Evolutionary conservation across 2,888 invertebrate genomes (phyloP), one percentile per base, ranked within the genome.

Genomic region (Sepiola atlantica): DNA sequence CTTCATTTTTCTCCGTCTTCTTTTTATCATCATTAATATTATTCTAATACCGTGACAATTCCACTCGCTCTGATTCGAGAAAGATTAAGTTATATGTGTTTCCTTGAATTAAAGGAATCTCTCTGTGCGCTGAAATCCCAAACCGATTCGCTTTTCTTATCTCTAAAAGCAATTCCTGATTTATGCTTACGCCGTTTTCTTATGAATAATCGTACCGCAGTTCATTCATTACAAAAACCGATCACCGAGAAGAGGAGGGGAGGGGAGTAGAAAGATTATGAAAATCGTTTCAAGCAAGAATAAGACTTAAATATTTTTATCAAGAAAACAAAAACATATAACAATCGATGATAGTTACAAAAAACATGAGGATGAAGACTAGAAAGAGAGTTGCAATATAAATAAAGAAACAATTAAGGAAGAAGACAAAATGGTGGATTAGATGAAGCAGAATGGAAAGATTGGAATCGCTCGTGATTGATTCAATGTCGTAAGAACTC

Each of bases 241-340:
- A 77, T n/a, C 1, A 14, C n/a, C 3, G 12, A 0, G 77, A 2
- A 0, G 18, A 0, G 20, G 21, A 32, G n/a, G n/a, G 1, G 28
- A 28, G 77, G 28, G n/a, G 3, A 61, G n/a, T 24, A 77, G 24
- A 24, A 77, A 24, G 24, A 28, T 10, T 24, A 24, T 28, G 14
- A 10, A 77, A n/a, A 16, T n/a, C 10, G 0, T n/a, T 28, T 77
- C 32, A 4, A 14, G 16, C 18, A 77, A 16, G 1, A 18, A 77
- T 77, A 32, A 32, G 77, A 14, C 28, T 10, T 28, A n/a, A n/a
- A 77, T 77, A 77, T 77, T 45, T 45, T 45, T 45, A 45, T 4
- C 4, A 45, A 45, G 45, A 8, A 45, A 45, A 45, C 45, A n/a
- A 77, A 10, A 32, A 32, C 14, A 2, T 1, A 32, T 61, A 28